Percentiles rank a stretch among this genome's conserved stretches.
Conservation (phyloP, 2,888 invertebrate species). For the Andrena flavipes region DNA sequence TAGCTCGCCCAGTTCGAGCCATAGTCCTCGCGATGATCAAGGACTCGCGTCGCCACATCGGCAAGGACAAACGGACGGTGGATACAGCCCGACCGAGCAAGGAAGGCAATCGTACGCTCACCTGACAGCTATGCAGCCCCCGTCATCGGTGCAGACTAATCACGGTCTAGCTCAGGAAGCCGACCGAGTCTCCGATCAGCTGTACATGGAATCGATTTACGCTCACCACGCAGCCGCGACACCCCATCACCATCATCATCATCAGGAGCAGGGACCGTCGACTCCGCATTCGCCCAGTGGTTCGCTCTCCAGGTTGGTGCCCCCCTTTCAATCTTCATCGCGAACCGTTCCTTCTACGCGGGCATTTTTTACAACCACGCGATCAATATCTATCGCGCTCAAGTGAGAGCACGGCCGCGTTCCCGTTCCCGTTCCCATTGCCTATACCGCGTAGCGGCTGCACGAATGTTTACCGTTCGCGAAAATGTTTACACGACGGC, state of each 20-base stretch:
- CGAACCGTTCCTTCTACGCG: neutral
- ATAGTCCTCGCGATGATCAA: constrained; percentile 80
- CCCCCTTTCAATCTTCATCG: neutral
- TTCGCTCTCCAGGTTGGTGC: constrained; percentile 77
- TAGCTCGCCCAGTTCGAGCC: constrained; percentile 81
- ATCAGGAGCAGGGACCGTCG: constrained; percentile 78
- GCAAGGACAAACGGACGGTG: constrained; percentile 71
- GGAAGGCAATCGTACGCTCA: constrained; percentile 81
- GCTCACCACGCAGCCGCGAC: constrained; percentile 72
- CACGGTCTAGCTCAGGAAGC: constrained; percentile 73
- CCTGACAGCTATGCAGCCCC: constrained; percentile 82
- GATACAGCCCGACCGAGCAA: constrained; percentile 79
- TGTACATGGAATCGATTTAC: constrained; percentile 81
- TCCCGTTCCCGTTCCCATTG: too few species aligned
- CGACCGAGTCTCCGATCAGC: constrained; percentile 76
- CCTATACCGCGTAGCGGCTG: neutral
- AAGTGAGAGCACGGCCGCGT: neutral
- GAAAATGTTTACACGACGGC: constrained; percentile 75
- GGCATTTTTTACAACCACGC: neutral
- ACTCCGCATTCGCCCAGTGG: constrained; percentile 77
- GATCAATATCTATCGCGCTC: neutral
- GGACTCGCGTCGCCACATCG: constrained; percentile 74
- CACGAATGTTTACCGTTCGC: constrained; percentile 36
- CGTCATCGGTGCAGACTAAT: constrained; percentile 71
- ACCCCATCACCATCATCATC: constrained; percentile 78